These are phyloP conservation scores for Diploptera punctata DNA, from an alignment of 2,888 invertebrate species.

Conservation along the genomic window DNA sequence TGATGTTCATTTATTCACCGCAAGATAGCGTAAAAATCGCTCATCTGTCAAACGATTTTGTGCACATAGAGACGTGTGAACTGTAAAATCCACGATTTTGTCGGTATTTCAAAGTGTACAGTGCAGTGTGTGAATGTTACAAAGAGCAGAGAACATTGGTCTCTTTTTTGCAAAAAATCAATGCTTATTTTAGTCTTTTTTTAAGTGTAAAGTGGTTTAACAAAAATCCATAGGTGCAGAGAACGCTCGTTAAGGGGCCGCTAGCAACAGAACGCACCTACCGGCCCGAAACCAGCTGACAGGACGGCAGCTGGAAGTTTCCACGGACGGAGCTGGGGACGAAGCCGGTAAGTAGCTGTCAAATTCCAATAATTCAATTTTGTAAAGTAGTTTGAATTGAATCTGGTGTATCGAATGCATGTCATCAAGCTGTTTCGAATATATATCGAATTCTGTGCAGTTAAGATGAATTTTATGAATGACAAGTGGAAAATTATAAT, in stretches of 20 bases:
- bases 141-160: not conserved
- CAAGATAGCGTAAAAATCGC: not conserved
- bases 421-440: too few species aligned
- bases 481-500: too few species aligned
- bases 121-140: constrained; percentile 11
- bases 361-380: constrained; percentile 8
- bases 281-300: constrained; percentile 36
- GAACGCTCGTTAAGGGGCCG: constrained; percentile 37
- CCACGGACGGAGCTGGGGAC: not conserved
- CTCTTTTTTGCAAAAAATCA: not conserved
- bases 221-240: constrained; percentile 28
- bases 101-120: not conserved
- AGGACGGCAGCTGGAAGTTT: constrained; percentile 30
- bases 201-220: constrained; percentile 14
- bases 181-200: not conserved
- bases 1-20: not conserved
- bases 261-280: constrained; percentile 34
- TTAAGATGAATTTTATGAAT: too few species aligned
- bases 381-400: too few species aligned
- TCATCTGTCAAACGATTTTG: constrained; percentile 25
- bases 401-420: too few species aligned
- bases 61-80: not conserved
- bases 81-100: not conserved
- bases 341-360: constrained; percentile 39
- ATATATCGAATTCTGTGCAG: too few species aligned